Evolutionary conservation across 2,113 vertebrate species (phyloP), one percentile per base, ranked within the genome.

Genomic region (Zonotrichia leucophrys): DNA sequence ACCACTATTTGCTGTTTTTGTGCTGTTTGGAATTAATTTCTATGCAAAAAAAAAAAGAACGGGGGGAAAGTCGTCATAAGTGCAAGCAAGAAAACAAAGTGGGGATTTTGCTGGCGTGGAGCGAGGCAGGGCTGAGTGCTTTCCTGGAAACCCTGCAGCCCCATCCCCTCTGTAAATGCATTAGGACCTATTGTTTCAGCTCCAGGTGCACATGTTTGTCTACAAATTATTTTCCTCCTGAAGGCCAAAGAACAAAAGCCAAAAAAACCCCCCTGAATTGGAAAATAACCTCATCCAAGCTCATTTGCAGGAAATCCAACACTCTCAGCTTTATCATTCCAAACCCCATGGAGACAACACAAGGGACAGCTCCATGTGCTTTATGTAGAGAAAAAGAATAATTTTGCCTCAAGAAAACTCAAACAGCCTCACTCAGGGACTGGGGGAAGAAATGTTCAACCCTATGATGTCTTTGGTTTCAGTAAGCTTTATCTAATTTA

Each of bases 121-220:
- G 66, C 75, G 41, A 80, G 73, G 42, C 62, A 91, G 22, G 74
- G 83, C 77, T 82, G 81, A 96, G 31, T 59, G 80, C 94, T 95
- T 97, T 95, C 87, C 96, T 96, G 97, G 93, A 97, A 97, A 60
- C 95, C 53, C 59, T 96, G 92, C 95, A 93, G 80, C 30, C 88
- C 90, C 88, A 93, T 67, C 87, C 80, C 59, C 84, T 84, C 92
- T 73, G 63, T 41, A 87, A 89, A 91, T 80, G 87, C 49, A 74
- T 83, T 56, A 85, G 76, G 42, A 92, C 86, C 95, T 92, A 97
- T 97, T 97, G 97, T 97, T 97, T 91, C 9, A 95, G 93, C 80
- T 93, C 96, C 96, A 97, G 97, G 93, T 97, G 97, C 90, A 85
- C 90, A 85, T 97, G 83, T 97, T 97, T 96, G 88, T 94, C 95